These are phyloP conservation scores for Mythimna lalbum DNA, from an alignment of 2,888 invertebrate species.

Conservation along the genomic window DNA sequence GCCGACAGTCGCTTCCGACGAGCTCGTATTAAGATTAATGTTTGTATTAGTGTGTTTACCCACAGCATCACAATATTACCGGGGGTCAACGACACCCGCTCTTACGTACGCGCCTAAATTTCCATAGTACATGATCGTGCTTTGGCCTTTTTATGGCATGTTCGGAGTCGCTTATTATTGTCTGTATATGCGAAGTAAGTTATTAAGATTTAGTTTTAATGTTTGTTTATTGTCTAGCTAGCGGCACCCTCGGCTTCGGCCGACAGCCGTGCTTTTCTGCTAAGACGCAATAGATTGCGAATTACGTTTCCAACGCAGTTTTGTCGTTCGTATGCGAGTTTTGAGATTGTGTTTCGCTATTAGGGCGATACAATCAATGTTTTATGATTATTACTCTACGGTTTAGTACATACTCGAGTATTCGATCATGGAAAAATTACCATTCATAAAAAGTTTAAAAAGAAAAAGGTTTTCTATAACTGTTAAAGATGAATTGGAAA, in stretches of 20 bases:
- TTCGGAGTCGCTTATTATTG: slow-evolving; percentile 54
- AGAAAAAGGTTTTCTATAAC: neutral
- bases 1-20: slow-evolving; percentile 49
- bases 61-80: slow-evolving; percentile 64
- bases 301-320: slow-evolving; percentile 26
- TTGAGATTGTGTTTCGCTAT: slow-evolving; percentile 9
- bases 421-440: neutral
- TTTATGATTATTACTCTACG: slow-evolving; percentile 10
- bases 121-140: slow-evolving; percentile 63
- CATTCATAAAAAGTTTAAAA: neutral
- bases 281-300: slow-evolving; percentile 29
- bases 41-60: slow-evolving; percentile 66
- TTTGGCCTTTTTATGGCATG: slow-evolving; percentile 62
- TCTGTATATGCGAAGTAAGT: slow-evolving; percentile 41
- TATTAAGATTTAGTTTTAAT: slow-evolving; percentile 45
- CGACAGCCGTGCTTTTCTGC: slow-evolving; percentile 14
- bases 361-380: slow-evolving; percentile 10
- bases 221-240: slow-evolving; percentile 43
- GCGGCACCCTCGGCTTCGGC: slow-evolving; percentile 19
- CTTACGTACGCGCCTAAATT: slow-evolving; percentile 66
- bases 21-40: slow-evolving; percentile 68
- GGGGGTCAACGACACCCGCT: slow-evolving; percentile 61
- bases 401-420: slow-evolving; percentile 4
- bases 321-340: slow-evolving; percentile 7
- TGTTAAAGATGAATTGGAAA: neutral